These are phyloP conservation scores for Lepidocyrtoides sp. DNA, from an alignment of 2,888 invertebrate species.

Conservation along the genomic window DNA sequence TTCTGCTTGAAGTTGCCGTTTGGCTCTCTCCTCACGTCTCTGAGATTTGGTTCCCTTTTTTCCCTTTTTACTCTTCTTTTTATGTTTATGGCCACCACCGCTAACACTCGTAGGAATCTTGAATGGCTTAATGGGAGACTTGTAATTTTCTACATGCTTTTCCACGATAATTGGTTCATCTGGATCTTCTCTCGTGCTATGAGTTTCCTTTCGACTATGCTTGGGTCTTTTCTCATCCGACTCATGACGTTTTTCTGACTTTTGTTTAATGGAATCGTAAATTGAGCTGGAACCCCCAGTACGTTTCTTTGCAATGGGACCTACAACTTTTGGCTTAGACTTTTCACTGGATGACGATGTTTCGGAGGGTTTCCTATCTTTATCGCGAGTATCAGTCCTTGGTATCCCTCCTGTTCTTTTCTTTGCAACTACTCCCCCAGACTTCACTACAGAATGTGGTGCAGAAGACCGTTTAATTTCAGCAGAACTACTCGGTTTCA, in stretches of 20 bases:
- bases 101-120: not conserved
- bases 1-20: not conserved
- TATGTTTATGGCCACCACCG: not conserved
- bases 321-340: not conserved
- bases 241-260: not conserved
- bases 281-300: constrained; percentile 55
- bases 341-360: not conserved
- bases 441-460: not conserved
- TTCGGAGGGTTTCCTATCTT: not conserved
- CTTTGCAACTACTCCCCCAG: constrained; percentile 52
- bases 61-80: constrained; percentile 56
- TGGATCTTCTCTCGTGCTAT: not conserved
- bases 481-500: not conserved
- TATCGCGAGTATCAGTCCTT: constrained; percentile 17
- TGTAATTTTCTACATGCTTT: not conserved
- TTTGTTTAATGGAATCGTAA: constrained; percentile 32
- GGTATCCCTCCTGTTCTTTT: constrained; percentile 70
- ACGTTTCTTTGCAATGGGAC: constrained; percentile 63
- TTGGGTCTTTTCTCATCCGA: not conserved
- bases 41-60: constrained; percentile 34
- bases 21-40: constrained; percentile 23
- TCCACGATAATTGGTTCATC: constrained; percentile 25
- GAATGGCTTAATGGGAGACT: not conserved
- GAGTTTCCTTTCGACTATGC: constrained; percentile 8
- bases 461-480: not conserved